Base-by-base conservation (phyloP, 2,888 invertebrate genomes). In the Amiota minor region DNA sequence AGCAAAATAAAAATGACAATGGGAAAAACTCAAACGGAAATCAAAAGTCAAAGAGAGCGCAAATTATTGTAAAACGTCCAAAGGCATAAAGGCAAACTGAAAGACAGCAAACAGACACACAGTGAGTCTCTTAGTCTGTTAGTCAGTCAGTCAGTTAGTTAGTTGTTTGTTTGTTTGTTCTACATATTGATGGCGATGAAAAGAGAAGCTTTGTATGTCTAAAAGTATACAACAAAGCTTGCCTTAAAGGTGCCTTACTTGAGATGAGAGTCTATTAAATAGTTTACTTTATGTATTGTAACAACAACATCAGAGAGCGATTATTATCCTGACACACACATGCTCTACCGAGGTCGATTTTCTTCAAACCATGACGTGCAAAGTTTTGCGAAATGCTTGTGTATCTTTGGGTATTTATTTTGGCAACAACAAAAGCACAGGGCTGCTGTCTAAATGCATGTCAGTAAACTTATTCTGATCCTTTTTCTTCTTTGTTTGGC, bases 221-320 rank as follows among this genome's bases (percentile, higher is more conserved):
- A 64, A 46, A 47, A 46, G 47, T 64, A 50, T 55, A 12, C 35
- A 64, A 1, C 62, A 10, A 35, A 9, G 46, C 18, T 45, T 45
- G 35, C 59, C 18, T 46, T 1, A 23, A 1, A 4, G 6, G 14
- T 16, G 46, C 55, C 16, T 2, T 16, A 14, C 79, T 72, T 73
- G 73, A 78, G 35, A 80, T 72, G 73, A 80, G 80, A 81, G 85
- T 76, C 84, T 82, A 84, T 84, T 86, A 84, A 83, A 84, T 85
- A 85, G 86, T 84, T 86, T 81, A 83, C 79, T 83, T 85, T 86
- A 83, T 86, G 85, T 84, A 79, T 85, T 77, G 79, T 83, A 77
- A 83, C 84, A 80, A 79, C 80, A 85, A 80, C 81, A 85, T 82
- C 82, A 78, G 46, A 23, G 53, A 23, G 71, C 84, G 65, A 70